phyloP scores from a whole-genome alignment of 2,888 invertebrate genomes.

The Mythimna lalbum region DNA sequence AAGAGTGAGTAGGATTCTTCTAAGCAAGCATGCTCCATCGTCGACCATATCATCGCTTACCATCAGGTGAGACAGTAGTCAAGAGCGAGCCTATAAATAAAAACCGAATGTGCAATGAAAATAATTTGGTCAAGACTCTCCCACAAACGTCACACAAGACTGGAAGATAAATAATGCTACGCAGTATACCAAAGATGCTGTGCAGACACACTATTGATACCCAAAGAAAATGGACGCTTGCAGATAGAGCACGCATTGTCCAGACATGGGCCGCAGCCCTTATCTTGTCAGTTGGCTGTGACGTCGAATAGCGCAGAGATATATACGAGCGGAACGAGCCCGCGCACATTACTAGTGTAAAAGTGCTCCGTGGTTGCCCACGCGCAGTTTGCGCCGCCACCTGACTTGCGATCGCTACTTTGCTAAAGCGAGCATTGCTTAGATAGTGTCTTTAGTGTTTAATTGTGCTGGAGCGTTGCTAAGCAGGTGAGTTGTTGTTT shows the following conservation, averaged over 20 bases:
- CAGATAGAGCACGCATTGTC: conserved; percentile 73
- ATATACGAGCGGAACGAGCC: conserved; percentile 81
- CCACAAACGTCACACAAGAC: not conserved
- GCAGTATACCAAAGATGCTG: not conserved
- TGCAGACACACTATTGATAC: conserved; percentile 9
- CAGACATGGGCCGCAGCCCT: conserved; percentile 71
- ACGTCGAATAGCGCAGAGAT: conserved; percentile 81
- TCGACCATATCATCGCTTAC: too few species aligned
- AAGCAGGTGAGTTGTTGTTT: conserved; percentile 72
- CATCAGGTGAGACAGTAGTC: too few species aligned
- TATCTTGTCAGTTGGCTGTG: conserved; percentile 73
- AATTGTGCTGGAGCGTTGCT: conserved; percentile 72
- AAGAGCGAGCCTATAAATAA: too few species aligned
- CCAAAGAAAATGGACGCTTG: conserved; percentile 11
- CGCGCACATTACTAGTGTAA: conserved; percentile 84
- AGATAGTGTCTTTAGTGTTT: conserved; percentile 77
- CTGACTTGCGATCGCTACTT: conserved; percentile 69
- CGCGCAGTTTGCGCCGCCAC: conserved; percentile 74
- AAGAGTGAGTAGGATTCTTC: too few species aligned
- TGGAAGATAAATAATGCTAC: not conserved
- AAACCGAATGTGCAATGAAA: not conserved
- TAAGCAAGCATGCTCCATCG: too few species aligned
- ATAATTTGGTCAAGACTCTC: not conserved
- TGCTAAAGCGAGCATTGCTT: conserved; percentile 60
- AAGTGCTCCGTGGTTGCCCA: conserved; percentile 79